Percentiles rank a stretch among this genome's conserved stretches.
phyloP scores from a whole-genome alignment of 2,113 vertebrate genomes.

The Chaetura pelagica region DNA sequence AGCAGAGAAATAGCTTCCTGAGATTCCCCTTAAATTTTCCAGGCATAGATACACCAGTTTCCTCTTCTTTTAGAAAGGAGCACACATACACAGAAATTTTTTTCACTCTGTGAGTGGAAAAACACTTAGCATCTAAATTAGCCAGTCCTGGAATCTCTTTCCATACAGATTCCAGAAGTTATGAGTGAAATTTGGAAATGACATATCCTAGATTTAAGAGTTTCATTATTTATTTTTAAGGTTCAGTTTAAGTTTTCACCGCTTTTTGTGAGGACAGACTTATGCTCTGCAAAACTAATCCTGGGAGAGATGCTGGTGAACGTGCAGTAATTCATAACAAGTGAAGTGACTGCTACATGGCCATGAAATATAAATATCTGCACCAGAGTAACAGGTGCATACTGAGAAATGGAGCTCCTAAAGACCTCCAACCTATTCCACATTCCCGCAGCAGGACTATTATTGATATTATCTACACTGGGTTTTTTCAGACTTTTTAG shows the following conservation, averaged over 20 bases:
- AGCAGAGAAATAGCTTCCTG: not conserved
- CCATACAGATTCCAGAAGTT: not conserved
- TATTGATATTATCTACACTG: not conserved
- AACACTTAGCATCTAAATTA: not conserved
- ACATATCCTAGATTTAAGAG: not conserved
- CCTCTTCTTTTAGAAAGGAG: not conserved
- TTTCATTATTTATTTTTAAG: not conserved
- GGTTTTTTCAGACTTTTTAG: not conserved
- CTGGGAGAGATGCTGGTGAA: not conserved
- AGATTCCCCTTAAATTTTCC: not conserved
- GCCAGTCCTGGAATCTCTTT: not conserved
- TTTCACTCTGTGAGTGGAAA: not conserved
- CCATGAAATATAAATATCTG: not conserved
- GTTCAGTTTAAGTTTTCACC: not conserved
- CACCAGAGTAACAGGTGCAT: not conserved
- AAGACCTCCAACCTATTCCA: not conserved
- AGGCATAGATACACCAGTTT: not conserved
- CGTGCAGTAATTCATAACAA: not conserved
- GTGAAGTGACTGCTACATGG: fast-evolving
- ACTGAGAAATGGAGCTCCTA: not conserved
- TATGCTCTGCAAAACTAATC: not conserved
- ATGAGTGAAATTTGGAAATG: not conserved
- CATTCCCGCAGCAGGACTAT: not conserved
- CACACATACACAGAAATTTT: not conserved
- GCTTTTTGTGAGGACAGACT: not conserved